A percentile compares a stretch with the other conserved stretches of the same genome.
phyloP scores from a whole-genome alignment of 1,140 invertebrate species.

The Anoplophora glabripennis region DNA sequence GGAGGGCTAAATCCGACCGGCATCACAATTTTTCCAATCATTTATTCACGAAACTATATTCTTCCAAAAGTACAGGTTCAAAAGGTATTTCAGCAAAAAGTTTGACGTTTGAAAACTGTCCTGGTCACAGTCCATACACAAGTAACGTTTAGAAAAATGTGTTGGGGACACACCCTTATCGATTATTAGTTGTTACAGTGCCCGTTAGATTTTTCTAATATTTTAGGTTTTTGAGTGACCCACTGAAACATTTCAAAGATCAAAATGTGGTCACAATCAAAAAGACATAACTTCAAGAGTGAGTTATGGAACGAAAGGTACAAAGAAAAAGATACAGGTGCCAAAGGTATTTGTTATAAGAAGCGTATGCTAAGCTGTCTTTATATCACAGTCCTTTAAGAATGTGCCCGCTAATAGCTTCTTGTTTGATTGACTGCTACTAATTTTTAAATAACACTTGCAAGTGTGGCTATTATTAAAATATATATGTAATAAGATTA shows the following conservation, averaged over 20 bases:
- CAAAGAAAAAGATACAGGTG: conserved; percentile 29
- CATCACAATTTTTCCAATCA: conserved; percentile 38
- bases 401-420: too few species aligned
- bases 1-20: conserved; percentile 33
- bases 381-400: too few species aligned
- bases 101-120: conserved; percentile 4
- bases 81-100: conserved; percentile 31
- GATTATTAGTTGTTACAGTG: conserved; percentile 11
- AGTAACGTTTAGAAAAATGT: conserved; percentile 4
- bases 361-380: too few species aligned
- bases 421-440: too few species aligned
- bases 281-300: conserved; percentile 33
- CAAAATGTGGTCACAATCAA: conserved; percentile 28
- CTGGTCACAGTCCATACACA: conserved; percentile 4
- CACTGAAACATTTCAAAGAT: conserved; percentile 22
- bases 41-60: conserved; percentile 37
- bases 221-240: conserved; percentile 24
- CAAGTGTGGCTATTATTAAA: too few species aligned
- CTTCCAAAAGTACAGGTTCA: conserved; percentile 35
- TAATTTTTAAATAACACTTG: too few species aligned
- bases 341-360: conserved; percentile 31
- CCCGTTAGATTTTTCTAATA: conserved; percentile 16
- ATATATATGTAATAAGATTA: too few species aligned
- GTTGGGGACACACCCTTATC: conserved; percentile 1
- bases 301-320: conserved; percentile 34